Evolutionary conservation across 2,888 invertebrate genomes (phyloP).

Genomic region (Himalopsyche japonica): DNA sequence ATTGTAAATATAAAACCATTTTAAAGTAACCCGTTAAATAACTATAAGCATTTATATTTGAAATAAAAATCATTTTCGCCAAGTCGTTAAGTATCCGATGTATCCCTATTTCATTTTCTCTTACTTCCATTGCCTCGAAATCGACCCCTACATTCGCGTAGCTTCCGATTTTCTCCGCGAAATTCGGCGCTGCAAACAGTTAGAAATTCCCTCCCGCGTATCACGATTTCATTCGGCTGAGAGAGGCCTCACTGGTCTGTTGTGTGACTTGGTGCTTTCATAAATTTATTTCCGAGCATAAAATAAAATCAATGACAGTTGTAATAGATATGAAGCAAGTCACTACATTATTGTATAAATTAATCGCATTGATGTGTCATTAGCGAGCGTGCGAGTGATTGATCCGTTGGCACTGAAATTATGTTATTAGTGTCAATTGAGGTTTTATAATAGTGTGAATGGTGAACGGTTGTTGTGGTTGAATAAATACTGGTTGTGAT

Average conservation of each 20-base stretch:
- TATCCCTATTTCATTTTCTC: no score
- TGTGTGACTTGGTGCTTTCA: neutral
- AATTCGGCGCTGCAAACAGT: neutral
- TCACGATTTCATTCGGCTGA: neutral
- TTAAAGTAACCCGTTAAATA: no score
- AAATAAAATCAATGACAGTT: neutral
- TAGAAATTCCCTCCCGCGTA: neutral
- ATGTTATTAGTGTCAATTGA: neutral
- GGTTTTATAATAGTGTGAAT: neutral
- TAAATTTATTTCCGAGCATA: neutral
- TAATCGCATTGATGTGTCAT: neutral
- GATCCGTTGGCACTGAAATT: neutral
- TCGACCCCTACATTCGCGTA: neutral
- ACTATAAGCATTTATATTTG: no score
- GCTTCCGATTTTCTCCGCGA: neutral
- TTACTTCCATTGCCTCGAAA: neutral
- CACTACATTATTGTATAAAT: neutral
- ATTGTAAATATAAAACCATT: no score
- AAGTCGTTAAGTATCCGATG: no score
- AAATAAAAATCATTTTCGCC: no score
- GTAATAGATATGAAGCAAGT: neutral
- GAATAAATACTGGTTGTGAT: neutral
- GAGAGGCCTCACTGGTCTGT: neutral
- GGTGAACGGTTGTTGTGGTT: neutral
- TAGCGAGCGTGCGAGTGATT: neutral